Evolutionary conservation across 2,113 vertebrate species (phyloP), one percentile per base, ranked within the genome.

Genomic region (Morone chrysops): DNA sequence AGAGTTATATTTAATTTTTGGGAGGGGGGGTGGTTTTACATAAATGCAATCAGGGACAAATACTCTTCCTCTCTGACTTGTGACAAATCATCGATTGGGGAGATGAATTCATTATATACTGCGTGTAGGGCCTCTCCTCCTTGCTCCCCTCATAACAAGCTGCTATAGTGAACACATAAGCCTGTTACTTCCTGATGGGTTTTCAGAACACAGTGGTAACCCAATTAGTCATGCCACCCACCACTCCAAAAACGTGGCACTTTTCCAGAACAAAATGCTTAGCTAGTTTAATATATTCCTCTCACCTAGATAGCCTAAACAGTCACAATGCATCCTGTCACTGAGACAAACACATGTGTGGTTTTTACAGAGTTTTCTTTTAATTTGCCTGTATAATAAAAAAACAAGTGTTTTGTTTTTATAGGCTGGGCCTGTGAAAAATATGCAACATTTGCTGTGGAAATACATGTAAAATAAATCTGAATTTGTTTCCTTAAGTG

Each of bases 201-300:
- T 87, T 92, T 90, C 75, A 80, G 79, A 79, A 50, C 76, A 85
- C 70, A 86, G 75, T 92, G 84, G 75, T 92, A 90, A 93, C 87
- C 87, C 86, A 91, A 78, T 92, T 88, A 92, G 89, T 89, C 88
- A 90, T 86, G 74, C 73, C 84, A 87, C 81, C 87, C 79, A 85
- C 89, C 82, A 80, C 63, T 82, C 81, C 76, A 78, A 81, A 31
- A 90, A 85, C 65, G 51, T 75, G 54, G 83, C 74, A 83, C 75
- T 86, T 91, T 87, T 84, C 77, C 88, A 88, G 60, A 85, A 88
- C 81, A 86, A 87, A 90, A 86, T 78, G 73, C 68, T 80, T 72
- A 87, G 87, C 84, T 81, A 67, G 70, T 90, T 90, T 88, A 78
- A 87, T 81, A 56, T 87, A 71, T 85, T 80, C 73, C 69, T 72